A percentile compares a stretch with the other conserved stretches of the same genome.
These are phyloP conservation scores for Terrapene triunguis DNA, from an alignment of 2,113 vertebrate species.

Conservation along the genomic window DNA sequence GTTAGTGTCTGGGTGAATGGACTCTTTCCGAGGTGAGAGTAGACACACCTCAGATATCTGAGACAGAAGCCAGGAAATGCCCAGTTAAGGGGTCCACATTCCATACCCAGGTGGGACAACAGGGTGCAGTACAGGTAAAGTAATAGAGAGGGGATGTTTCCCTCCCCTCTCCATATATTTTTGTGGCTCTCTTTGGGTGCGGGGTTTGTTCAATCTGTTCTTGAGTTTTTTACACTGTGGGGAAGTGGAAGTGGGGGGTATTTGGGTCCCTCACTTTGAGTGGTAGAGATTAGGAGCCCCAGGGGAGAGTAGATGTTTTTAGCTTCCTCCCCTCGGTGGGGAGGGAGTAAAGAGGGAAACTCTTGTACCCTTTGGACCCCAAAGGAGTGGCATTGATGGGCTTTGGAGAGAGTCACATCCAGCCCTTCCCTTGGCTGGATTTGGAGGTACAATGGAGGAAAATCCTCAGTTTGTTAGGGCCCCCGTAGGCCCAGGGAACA, in stretches of 20 bases:
- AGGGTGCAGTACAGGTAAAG: neutral
- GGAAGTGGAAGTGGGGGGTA: neutral
- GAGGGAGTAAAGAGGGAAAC: neutral
- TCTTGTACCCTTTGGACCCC: neutral
- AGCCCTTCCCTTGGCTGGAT: neutral
- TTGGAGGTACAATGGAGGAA: neutral
- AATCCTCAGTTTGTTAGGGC: neutral
- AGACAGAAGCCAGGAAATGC: slow-evolving; percentile 9
- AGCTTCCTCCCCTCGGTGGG: neutral
- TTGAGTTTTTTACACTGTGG: neutral
- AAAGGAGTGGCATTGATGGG: neutral
- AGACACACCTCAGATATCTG: neutral
- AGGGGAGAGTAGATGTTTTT: neutral
- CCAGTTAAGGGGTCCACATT: neutral
- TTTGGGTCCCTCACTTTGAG: neutral
- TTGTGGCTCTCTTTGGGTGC: neutral
- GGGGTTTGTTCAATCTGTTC: neutral
- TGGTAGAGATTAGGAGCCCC: neutral
- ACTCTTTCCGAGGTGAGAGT: neutral
- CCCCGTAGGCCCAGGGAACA: neutral
- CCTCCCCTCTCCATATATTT: neutral
- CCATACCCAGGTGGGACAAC: neutral
- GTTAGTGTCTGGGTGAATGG: neutral
- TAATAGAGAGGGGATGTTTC: neutral
- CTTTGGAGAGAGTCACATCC: slow-evolving; percentile 16